These are phyloP conservation scores for Bombus soroeensis DNA, from an alignment of 1,140 invertebrate species.

Conservation along the genomic window DNA sequence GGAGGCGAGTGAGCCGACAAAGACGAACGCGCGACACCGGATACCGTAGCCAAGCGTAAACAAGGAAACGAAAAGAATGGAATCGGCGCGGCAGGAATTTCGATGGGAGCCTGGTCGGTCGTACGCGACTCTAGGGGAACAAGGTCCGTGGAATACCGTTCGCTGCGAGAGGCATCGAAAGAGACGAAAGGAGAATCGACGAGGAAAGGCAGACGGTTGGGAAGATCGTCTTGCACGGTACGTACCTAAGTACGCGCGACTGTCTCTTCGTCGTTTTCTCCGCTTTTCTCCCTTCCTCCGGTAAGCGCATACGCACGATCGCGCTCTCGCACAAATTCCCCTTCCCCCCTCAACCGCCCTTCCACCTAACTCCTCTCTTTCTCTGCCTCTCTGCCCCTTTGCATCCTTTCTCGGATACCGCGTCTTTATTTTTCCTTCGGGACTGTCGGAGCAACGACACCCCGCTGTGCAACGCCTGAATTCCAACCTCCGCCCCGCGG, in stretches of 20 bases:
- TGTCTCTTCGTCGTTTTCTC: background rate
- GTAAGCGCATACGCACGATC: too few species aligned
- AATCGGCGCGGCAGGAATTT: background rate
- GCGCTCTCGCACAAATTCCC: too few species aligned
- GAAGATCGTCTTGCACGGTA: slow-evolving; percentile 57
- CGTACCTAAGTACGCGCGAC: slow-evolving; percentile 4
- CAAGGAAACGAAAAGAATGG: too few species aligned
- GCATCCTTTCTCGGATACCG: slow-evolving; percentile 12
- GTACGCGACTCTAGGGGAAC: background rate
- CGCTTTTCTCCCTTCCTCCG: too few species aligned
- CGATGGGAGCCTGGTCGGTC: background rate
- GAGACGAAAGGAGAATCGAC: background rate
- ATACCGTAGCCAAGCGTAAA: too few species aligned
- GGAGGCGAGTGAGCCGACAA: too few species aligned
- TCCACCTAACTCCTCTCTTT: background rate
- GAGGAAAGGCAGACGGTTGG: slow-evolving; percentile 39
- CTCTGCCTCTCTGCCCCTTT: background rate
- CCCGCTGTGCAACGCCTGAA: slow-evolving; percentile 72
- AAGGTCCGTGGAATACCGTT: background rate
- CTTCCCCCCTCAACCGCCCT: too few species aligned
- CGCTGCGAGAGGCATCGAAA: background rate
- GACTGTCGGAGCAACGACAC: slow-evolving; percentile 69
- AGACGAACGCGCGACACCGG: accelerated
- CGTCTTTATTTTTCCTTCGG: slow-evolving; percentile 47
- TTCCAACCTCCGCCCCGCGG: slow-evolving; percentile 71